Evolutionary conservation across 2,797 vertebrate species (phyloP).

Genomic region (Pogonophryne albipinna): DNA sequence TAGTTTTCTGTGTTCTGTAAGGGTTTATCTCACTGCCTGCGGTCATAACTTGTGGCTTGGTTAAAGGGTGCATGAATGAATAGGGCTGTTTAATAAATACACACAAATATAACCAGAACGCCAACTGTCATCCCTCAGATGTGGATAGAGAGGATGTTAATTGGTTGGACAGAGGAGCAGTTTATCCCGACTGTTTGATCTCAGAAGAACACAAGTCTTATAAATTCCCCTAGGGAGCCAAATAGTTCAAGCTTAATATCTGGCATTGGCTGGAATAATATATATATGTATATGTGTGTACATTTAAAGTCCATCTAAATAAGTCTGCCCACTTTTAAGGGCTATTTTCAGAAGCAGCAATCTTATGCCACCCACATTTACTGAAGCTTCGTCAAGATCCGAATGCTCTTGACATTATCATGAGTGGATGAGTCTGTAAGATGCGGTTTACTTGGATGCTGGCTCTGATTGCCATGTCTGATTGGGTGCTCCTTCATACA

Average conservation of each 20-base stretch:
- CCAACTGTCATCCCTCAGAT: constrained; percentile 59
- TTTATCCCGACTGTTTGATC: constrained; percentile 61
- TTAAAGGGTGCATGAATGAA: constrained; percentile 52
- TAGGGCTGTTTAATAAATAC: constrained; percentile 51
- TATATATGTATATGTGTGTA: too few relatives aligned
- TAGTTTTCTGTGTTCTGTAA: constrained; percentile 9
- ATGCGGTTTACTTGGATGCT: constrained; percentile 24
- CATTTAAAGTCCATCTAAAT: constrained; percentile 11
- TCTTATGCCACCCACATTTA: constrained; percentile 24
- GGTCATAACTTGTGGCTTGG: constrained; percentile 41
- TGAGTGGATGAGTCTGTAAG: constrained; percentile 29
- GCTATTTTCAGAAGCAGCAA: constrained; percentile 19
- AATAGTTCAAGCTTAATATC: constrained; percentile 50
- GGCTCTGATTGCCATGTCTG: constrained; percentile 39
- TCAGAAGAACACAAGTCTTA: constrained; percentile 50
- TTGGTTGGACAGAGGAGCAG: constrained; percentile 65
- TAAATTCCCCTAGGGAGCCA: constrained; percentile 39
- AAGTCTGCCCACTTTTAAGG: constrained; percentile 3
- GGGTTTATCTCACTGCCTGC: constrained; percentile 32
- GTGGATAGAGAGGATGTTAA: constrained; percentile 52
- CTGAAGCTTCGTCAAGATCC: constrained; percentile 12
- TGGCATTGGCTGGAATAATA: constrained; percentile 40
- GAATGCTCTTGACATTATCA: constrained; percentile 44
- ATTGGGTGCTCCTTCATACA: constrained; percentile 37
- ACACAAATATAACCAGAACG: constrained; percentile 53